These are phyloP conservation scores for Chelonus insularis DNA, from an alignment of 1,140 invertebrate species.

Conservation along the genomic window DNA sequence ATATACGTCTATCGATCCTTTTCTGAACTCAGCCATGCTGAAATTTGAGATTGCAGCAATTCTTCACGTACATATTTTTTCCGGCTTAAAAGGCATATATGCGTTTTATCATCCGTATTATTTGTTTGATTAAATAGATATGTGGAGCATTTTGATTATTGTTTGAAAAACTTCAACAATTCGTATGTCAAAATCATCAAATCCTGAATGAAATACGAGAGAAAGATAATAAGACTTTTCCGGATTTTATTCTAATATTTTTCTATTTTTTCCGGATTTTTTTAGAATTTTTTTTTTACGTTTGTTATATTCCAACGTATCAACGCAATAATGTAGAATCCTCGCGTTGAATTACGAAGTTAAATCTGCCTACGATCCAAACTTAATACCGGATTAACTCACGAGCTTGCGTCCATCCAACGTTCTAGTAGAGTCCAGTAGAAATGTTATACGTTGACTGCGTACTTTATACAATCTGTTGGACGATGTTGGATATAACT, in stretches of 20 bases:
- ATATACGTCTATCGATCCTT: too few relatives aligned
- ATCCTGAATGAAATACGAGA: background rate
- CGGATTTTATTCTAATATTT: background rate
- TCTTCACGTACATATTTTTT: too few relatives aligned
- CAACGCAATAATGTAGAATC: conserved; percentile 26
- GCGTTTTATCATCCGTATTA: too few relatives aligned
- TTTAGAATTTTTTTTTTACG: background rate
- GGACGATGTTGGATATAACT: background rate
- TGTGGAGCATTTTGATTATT: too few relatives aligned
- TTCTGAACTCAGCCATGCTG: too few relatives aligned
- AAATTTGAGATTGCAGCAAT: too few relatives aligned
- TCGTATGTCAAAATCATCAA: too few relatives aligned
- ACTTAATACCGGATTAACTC: conserved; percentile 33
- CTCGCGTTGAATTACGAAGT: conserved; percentile 25
- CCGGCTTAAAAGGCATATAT: too few relatives aligned
- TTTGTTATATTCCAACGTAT: conserved; percentile 9
- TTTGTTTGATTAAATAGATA: too few relatives aligned
- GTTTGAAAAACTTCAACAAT: too few relatives aligned
- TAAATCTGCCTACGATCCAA: conserved; percentile 33
- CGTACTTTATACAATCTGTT: background rate
- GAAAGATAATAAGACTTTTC: background rate
- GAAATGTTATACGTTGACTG: conserved; percentile 47
- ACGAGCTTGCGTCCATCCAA: conserved; percentile 5
- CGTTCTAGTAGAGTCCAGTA: conserved; percentile 20
- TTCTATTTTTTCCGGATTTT: background rate